phyloP scores from a whole-genome alignment of 2,888 invertebrate genomes.

The Drosophila paucipuncta region DNA sequence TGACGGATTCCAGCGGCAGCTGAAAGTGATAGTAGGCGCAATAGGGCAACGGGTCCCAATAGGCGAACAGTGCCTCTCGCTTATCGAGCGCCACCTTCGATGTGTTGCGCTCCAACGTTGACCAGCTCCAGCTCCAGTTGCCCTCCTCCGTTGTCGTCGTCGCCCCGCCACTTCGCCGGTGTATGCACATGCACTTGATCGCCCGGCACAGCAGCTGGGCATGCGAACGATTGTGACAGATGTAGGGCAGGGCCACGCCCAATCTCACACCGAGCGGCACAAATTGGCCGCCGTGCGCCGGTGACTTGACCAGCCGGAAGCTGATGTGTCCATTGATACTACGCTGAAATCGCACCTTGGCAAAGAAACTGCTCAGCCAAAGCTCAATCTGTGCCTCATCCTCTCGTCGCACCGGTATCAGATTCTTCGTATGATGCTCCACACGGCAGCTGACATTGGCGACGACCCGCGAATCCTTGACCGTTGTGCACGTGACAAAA shows the following conservation, averaged over 20 bases:
- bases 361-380: conserved; percentile 91
- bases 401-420: conserved; percentile 87
- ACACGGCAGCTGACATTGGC: conserved; percentile 93
- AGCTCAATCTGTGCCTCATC: conserved; percentile 87
- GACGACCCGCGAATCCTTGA: conserved; percentile 91
- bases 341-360: conserved; percentile 88
- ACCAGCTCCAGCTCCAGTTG: conserved; percentile 82
- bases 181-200: conserved; percentile 87
- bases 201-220: conserved; percentile 87
- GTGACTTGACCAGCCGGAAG: conserved; percentile 90
- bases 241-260: conserved; percentile 92
- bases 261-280: conserved; percentile 90
- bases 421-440: conserved; percentile 88
- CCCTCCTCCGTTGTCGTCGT: conserved; percentile 73
- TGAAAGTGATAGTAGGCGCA: conserved; percentile 94
- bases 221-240: conserved; percentile 91
- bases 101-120: conserved; percentile 64
- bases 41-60: conserved; percentile 94
- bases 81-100: conserved; percentile 88
- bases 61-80: conserved; percentile 92
- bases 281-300: conserved; percentile 86
- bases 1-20: conserved; percentile 88
- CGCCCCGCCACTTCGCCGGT: conserved; percentile 86
- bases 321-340: conserved; percentile 92
- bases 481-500: conserved; percentile 92